Evolutionary conservation across 2,113 vertebrate genomes (phyloP).

Genomic region (Machaerirhynchus nigripectus): DNA sequence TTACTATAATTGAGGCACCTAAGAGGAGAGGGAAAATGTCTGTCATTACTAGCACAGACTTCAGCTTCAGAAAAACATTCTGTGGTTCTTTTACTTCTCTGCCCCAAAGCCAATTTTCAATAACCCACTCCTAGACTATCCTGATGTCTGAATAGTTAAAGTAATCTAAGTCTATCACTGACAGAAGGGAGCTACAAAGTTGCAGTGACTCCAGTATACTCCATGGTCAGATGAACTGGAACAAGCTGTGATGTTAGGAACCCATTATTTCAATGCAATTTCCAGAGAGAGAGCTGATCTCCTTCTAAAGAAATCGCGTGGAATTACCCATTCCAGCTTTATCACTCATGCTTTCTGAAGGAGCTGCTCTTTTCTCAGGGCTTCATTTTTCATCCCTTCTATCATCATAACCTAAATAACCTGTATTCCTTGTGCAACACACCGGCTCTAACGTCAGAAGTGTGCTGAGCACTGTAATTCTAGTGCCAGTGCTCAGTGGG

Average conservation of each 20-base stretch:
- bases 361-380: constrained; percentile 34
- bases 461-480: constrained; percentile 15
- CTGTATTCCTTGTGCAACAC: constrained; percentile 21
- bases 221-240: not conserved
- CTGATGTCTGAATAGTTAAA: not conserved
- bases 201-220: not conserved
- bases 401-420: constrained; percentile 30
- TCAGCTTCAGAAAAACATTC: not conserved
- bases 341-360: not conserved
- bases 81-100: not conserved
- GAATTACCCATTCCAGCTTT: not conserved
- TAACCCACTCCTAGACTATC: not conserved
- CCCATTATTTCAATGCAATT: not conserved
- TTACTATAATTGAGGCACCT: not conserved
- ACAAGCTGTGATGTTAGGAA: not conserved
- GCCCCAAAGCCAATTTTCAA: not conserved
- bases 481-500: constrained; percentile 1
- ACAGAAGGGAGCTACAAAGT: not conserved
- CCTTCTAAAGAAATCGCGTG: not conserved
- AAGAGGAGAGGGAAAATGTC: not conserved
- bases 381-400: constrained; percentile 44
- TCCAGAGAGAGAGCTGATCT: constrained; percentile 3
- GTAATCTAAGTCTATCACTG: not conserved
- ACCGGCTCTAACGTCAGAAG: not conserved
- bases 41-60: not conserved